Percentiles rank a stretch among this genome's conserved stretches.
These are phyloP conservation scores for Alcis repandata DNA, from an alignment of 2,888 invertebrate genomes.

Conservation along the genomic window DNA sequence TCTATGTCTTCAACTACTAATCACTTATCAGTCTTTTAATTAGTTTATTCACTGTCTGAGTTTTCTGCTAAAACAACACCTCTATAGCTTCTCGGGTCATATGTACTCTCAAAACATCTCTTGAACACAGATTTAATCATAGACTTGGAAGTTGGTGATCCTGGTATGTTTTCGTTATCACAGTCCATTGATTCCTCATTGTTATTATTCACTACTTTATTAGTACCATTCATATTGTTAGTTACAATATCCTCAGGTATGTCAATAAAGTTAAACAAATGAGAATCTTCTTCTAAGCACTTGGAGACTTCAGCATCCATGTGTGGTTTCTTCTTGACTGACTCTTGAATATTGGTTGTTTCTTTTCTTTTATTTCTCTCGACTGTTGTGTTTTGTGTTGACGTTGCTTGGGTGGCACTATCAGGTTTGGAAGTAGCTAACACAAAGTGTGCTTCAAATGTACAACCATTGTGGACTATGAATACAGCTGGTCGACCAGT, in stretches of 20 bases:
- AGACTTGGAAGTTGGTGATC: conserved; percentile 87
- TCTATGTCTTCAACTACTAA: too few species aligned
- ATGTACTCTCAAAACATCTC: conserved; percentile 91
- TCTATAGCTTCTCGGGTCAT: conserved; percentile 87
- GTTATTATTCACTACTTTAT: conserved; percentile 42
- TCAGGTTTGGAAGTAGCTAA: conserved; percentile 91
- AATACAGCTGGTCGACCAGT: conserved; percentile 93
- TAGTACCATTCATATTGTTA: conserved; percentile 45
- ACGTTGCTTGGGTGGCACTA: conserved; percentile 68
- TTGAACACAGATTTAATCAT: conserved; percentile 89
- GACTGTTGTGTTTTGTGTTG: conserved; percentile 75
- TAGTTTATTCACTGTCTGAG: conserved; percentile 88
- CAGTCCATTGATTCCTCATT: conserved; percentile 61
- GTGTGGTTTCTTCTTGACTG: conserved; percentile 74
- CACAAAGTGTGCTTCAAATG: conserved; percentile 93
- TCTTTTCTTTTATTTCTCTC: conserved; percentile 68
- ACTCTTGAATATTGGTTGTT: conserved; percentile 48
- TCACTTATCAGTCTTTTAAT: conserved; percentile 17
- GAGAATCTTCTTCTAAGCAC: conserved; percentile 80
- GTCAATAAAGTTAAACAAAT: conserved; percentile 81
- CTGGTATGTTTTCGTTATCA: conserved; percentile 86
- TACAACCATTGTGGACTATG: conserved; percentile 89
- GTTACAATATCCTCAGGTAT: conserved; percentile 65
- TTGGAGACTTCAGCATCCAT: conserved; percentile 72
- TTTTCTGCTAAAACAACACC: conserved; percentile 89